Evolutionary conservation across 2,888 invertebrate species (phyloP).

Genomic region (Eucera pruinosa): DNA sequence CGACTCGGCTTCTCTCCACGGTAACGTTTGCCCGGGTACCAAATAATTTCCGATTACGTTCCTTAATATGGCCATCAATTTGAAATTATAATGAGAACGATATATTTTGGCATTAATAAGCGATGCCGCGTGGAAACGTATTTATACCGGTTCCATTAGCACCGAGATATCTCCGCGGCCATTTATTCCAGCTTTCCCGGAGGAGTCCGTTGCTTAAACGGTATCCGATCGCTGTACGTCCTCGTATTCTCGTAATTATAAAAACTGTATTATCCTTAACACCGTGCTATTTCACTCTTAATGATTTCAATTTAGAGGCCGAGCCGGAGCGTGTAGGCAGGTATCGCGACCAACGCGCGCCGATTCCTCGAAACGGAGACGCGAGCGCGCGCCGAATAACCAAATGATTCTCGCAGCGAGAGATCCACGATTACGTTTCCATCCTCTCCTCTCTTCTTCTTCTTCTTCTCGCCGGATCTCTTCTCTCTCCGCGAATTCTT

Average conservation of each 20-base stretch:
- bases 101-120: conserved; percentile 56
- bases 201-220: conserved; percentile 10
- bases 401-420: conserved; percentile 74
- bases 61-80: conserved; percentile 40
- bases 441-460: conserved; percentile 27
- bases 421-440: conserved; percentile 71
- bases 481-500: conserved; percentile 31
- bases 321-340: conserved; percentile 23
- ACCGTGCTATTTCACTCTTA: conserved; percentile 55
- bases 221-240: conserved; percentile 36
- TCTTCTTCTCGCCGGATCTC: conserved; percentile 4
- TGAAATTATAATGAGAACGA: conserved; percentile 46
- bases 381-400: conserved; percentile 68
- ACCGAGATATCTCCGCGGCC: conserved; percentile 34
- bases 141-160: conserved; percentile 55
- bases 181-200: conserved; percentile 38
- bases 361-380: conserved; percentile 67
- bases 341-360: conserved; percentile 5
- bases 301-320: conserved; percentile 65
- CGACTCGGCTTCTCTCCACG: neutral
- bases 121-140: conserved; percentile 35
- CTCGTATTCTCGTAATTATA: conserved; percentile 48
- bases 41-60: conserved; percentile 46
- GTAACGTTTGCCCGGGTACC: conserved; percentile 21
- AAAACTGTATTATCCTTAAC: conserved; percentile 52